Conservation (phyloP, 2,888 invertebrate genomes). For the Bruchidius siliquastri region DNA sequence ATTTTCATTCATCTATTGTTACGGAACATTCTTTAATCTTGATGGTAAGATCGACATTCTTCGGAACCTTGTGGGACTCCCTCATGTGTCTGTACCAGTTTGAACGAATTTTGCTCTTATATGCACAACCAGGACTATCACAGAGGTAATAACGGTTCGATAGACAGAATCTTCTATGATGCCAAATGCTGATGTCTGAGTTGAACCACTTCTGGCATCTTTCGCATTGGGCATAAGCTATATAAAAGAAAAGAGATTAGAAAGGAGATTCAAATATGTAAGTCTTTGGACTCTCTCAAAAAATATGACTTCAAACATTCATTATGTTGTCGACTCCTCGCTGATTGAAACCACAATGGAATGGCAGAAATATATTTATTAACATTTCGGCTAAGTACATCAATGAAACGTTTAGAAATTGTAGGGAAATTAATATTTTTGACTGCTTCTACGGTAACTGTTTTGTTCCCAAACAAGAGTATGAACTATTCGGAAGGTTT, state of each 20-base stretch:
- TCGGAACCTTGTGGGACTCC: constrained; percentile 8
- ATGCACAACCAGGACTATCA: constrained; percentile 11
- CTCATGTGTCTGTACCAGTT: constrained; percentile 22
- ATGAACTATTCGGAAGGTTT: no score
- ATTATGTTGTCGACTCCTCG: no score
- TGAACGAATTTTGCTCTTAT: constrained; percentile 14
- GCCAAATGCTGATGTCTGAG: not conserved
- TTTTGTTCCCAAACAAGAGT: no score
- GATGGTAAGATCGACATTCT: constrained; percentile 8
- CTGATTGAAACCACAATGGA: no score
- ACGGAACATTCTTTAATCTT: constrained; percentile 43
- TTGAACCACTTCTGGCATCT: not conserved
- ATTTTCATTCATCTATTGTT: not conserved
- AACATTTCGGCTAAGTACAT: no score
- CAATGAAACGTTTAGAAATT: no score
- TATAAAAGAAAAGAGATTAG: not conserved
- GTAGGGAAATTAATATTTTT: no score
- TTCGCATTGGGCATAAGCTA: not conserved
- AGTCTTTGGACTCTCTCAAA: no score
- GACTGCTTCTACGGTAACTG: no score
- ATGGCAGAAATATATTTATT: no score
- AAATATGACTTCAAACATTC: no score
- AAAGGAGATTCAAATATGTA: not conserved
- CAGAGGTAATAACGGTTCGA: constrained; percentile 13
- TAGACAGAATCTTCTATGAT: constrained; percentile 7